Percentiles rank a stretch among this genome's conserved stretches.
phyloP scores from a whole-genome alignment of 2,113 vertebrate species.

The Solenodon paradoxus region DNA sequence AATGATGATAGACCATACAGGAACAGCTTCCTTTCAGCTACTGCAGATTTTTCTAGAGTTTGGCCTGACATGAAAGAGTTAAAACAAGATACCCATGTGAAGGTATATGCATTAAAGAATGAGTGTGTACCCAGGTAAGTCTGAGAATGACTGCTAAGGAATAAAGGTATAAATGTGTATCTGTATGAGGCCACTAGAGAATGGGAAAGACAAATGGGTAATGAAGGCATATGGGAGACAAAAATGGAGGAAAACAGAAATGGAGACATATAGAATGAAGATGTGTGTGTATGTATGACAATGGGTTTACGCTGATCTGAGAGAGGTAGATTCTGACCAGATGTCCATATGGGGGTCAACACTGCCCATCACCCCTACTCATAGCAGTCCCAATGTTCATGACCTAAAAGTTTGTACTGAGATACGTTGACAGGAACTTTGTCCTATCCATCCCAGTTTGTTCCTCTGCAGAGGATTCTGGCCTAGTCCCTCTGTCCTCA shows the following conservation, averaged over 20 bases:
- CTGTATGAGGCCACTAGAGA: too few species aligned
- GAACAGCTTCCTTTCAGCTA: background rate
- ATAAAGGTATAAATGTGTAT: too few species aligned
- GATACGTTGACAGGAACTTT: too few species aligned
- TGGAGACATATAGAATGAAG: background rate
- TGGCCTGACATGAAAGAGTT: background rate
- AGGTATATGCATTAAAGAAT: background rate
- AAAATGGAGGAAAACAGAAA: background rate
- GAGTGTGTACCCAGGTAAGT: background rate
- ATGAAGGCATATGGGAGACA: background rate
- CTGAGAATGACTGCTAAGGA: background rate
- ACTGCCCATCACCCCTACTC: background rate
- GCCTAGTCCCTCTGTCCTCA: background rate
- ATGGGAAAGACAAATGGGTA: background rate
- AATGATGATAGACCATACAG: background rate
- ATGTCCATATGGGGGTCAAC: too few species aligned
- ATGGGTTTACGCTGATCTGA: background rate
- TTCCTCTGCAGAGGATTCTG: background rate
- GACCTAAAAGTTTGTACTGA: background rate
- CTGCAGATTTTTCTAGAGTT: background rate
- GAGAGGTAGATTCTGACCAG: background rate
- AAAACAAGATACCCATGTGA: background rate
- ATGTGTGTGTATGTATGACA: background rate
- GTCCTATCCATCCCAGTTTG: background rate
- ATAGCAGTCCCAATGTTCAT: background rate